Percentiles rank a stretch among this genome's conserved stretches.
phyloP scores from a whole-genome alignment of 1,140 invertebrate species.

The Triops cancriformis region DNA sequence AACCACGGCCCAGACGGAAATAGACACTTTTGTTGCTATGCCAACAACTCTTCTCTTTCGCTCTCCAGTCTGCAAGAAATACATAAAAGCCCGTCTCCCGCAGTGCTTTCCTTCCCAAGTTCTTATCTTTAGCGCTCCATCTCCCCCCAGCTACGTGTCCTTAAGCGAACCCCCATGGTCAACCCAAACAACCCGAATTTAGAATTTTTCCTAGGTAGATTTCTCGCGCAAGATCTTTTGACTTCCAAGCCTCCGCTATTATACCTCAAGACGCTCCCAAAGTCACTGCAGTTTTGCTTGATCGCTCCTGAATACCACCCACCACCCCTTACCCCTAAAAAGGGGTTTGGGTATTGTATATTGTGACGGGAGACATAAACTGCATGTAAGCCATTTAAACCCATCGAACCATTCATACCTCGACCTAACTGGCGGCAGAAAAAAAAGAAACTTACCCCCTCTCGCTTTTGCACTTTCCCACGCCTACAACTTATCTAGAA shows the following conservation, averaged over 20 bases:
- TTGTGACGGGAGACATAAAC: not conserved
- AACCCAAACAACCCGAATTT: conserved; percentile 2
- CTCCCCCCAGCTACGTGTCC: not conserved
- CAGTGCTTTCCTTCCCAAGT: not conserved
- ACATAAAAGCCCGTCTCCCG: not conserved
- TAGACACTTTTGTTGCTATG: conserved; percentile 5
- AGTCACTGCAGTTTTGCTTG: not conserved
- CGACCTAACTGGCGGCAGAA: conserved; percentile 41
- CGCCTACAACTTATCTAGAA: not conserved
- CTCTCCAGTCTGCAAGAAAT: not conserved
- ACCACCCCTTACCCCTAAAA: not conserved
- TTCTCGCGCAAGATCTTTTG: not conserved
- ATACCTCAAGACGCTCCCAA: not conserved
- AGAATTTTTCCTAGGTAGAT: not conserved
- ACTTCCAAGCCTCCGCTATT: not conserved
- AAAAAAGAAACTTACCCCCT: conserved; percentile 35
- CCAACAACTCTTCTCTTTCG: not conserved
- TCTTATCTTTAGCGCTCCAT: not conserved
- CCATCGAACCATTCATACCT: not conserved
- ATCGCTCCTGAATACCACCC: not conserved
- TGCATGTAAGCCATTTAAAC: not conserved
- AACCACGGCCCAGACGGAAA: not conserved
- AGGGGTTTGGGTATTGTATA: not conserved
- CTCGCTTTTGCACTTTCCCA: not conserved
- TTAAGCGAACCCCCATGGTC: conserved; percentile 3